Evolutionary conservation across 2,113 vertebrate species (phyloP), one percentile per base, ranked within the genome.

Genomic region (Ciconia maguari): DNA sequence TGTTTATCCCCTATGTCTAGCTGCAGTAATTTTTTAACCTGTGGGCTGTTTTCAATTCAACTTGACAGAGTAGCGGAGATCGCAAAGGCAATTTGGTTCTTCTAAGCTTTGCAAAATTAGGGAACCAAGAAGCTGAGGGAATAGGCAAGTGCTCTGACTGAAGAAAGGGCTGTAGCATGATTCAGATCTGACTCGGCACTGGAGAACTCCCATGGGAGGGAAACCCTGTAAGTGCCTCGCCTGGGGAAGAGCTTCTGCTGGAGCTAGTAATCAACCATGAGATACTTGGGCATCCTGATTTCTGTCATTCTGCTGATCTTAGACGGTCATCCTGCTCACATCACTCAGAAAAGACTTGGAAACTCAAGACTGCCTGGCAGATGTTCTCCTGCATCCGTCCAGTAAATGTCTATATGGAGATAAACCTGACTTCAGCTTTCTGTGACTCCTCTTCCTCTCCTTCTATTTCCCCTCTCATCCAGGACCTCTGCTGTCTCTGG

Each of bases 391-490:
- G 10, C 11, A 58, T 78, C 41, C 1, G 2, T 46, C 11, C 46
- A 62, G 25, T 34, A 66, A 27, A 46, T 5, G 9, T 29, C 60
- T 24, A 1, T 9, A 17, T 0, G 7, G 21, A 77, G 14, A 61
- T 16, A 83, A 86, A 49, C 10, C 21, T 72, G 44, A 46, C 13
- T 61, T 11, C 36, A 78, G 11, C 13, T 90, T 83, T 62, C 64
- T 71, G 60, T 66, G n/a, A 20, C 8, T 14, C 16, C 13, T 79
- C 22, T 49, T 32, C 29, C 20, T 52, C 20, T 90, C 26, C 8
- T 4, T 18, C 12, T 16, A 1, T 55, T 76, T 13, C 2, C 2
- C 2, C 7, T 54, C 24, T 49, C 6, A 25, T 10, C 22, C 17
- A 51, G 26, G 8, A 84, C 7, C 2, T 62, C 29, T 78, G 10